phyloP scores from a whole-genome alignment of 2,113 vertebrate genomes.

The Cololabis saira region DNA sequence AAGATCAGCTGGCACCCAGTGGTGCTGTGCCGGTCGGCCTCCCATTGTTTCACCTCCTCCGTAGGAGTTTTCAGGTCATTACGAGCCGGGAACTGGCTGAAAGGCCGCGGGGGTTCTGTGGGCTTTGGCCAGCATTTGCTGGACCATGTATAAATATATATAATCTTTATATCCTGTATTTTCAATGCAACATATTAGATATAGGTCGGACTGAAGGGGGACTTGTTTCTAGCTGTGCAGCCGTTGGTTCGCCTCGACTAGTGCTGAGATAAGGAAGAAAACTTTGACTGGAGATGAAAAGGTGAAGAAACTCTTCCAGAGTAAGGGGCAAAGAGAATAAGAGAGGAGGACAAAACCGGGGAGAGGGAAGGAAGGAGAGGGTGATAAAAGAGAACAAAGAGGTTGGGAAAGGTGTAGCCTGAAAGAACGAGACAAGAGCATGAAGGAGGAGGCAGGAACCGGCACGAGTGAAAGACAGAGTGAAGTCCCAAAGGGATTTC shows the following conservation, averaged over 20 bases:
- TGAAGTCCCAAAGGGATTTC: conserved; percentile 49
- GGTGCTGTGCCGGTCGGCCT: conserved; percentile 40
- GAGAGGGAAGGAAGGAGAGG: conserved; percentile 42
- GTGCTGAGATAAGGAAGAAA: conserved; percentile 46
- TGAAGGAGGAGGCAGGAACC: conserved; percentile 40
- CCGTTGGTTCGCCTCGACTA: conserved; percentile 17
- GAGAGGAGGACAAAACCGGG: conserved; percentile 46
- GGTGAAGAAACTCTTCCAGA: conserved; percentile 36
- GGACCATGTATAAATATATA: neutral
- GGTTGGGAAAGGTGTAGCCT: conserved; percentile 46
- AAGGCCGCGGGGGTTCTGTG: conserved; percentile 1
- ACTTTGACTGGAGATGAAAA: conserved; percentile 51
- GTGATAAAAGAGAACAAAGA: conserved; percentile 53
- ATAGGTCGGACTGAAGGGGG: conserved; percentile 37
- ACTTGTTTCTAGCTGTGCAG: conserved; percentile 44
- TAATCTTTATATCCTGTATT: conserved; percentile 3
- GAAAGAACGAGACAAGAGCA: conserved; percentile 48
- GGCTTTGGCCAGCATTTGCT: conserved; percentile 11
- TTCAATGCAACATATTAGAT: conserved; percentile 35
- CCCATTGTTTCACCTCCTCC: conserved; percentile 45
- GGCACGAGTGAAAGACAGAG: conserved; percentile 41
- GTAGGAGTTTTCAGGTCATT: conserved; percentile 39
- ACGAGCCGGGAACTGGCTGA: conserved; percentile 18
- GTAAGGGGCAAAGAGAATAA: conserved; percentile 50
- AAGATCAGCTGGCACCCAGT: conserved; percentile 40